phyloP scores from a whole-genome alignment of 2,797 vertebrate genomes.

The Cercopithecus diana region DNA sequence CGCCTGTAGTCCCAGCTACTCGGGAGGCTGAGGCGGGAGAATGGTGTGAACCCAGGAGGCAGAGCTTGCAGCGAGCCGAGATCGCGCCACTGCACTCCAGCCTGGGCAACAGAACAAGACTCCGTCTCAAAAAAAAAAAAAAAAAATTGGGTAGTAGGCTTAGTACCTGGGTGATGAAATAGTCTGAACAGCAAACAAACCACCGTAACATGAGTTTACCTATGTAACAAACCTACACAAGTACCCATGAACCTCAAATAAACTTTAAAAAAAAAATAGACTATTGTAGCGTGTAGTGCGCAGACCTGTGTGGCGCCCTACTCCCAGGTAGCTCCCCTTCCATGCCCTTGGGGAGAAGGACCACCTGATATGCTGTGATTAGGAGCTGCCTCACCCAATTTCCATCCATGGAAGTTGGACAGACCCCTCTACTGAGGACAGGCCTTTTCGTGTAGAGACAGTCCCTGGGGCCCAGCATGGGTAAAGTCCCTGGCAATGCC shows the following conservation, averaged over 20 bases:
- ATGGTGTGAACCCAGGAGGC: no score
- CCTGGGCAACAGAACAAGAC: no score
- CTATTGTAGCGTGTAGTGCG: background rate
- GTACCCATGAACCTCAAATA: background rate
- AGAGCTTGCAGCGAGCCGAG: no score
- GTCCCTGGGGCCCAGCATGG: background rate
- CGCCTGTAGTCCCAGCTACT: no score
- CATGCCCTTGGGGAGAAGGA: background rate
- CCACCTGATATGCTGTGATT: background rate
- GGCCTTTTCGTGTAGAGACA: background rate
- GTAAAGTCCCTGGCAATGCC: background rate
- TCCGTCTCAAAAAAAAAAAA: no score
- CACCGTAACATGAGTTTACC: background rate
- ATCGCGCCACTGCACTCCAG: no score
- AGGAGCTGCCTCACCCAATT: background rate
- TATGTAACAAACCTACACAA: background rate
- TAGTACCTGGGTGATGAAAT: background rate
- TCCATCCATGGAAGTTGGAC: background rate
- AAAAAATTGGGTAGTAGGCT: background rate
- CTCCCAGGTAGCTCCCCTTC: background rate
- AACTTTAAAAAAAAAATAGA: background rate
- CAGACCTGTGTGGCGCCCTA: rapidly evolving
- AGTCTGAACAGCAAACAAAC: background rate
- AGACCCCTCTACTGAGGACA: background rate
- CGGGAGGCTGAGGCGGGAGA: no score